Conservation (phyloP, 2,888 invertebrate species). For the Trichacis sp. region DNA sequence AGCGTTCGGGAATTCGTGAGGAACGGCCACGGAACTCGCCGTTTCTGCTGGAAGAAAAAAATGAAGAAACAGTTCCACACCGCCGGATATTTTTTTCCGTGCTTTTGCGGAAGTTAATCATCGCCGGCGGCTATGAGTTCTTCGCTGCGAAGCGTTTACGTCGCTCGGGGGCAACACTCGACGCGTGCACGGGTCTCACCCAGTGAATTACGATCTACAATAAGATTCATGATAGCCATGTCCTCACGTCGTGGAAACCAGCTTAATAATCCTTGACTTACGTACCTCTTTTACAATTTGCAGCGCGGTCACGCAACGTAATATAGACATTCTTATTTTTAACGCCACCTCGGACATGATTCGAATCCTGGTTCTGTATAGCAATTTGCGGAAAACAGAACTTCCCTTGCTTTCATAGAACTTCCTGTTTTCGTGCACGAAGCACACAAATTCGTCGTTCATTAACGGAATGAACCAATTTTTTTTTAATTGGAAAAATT, state of each 20-base stretch:
- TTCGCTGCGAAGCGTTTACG: slow-evolving; percentile 24
- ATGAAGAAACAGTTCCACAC: background rate
- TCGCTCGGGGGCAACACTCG: slow-evolving; percentile 22
- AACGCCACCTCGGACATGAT: background rate
- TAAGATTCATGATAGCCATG: slow-evolving; percentile 41
- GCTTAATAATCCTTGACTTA: slow-evolving; percentile 47
- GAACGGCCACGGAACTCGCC: background rate
- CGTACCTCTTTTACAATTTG: slow-evolving; percentile 35
- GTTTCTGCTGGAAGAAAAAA: no score
- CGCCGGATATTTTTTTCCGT: slow-evolving; percentile 26
- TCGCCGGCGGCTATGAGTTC: slow-evolving; percentile 28
- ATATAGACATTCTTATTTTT: slow-evolving; percentile 36
- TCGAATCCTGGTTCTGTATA: no score
- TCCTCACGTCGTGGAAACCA: slow-evolving; percentile 37
- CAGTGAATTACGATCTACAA: slow-evolving; percentile 39
- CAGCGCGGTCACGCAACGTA: slow-evolving; percentile 37
- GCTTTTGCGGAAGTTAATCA: slow-evolving; percentile 34
- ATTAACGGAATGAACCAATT: no score
- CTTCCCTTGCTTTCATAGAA: no score
- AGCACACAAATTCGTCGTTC: no score
- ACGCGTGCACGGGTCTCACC: slow-evolving; percentile 34
- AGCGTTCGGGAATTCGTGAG: background rate
- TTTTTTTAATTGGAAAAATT: no score
- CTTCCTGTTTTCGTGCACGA: no score
- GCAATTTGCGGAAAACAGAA: no score